Conservation (phyloP, 2,888 invertebrate species). For the Hypena proboscidalis region DNA sequence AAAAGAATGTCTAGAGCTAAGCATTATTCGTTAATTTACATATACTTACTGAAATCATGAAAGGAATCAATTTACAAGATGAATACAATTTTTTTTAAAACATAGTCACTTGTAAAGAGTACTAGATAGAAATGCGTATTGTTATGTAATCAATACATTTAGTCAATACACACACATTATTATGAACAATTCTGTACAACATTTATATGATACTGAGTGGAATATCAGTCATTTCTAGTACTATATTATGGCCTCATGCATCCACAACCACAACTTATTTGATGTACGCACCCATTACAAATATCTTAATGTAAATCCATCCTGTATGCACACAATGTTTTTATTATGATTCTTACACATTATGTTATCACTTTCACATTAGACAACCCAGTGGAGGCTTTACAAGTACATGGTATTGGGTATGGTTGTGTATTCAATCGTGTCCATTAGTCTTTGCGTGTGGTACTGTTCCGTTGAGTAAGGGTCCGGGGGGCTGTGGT, state of each 20-base stretch:
- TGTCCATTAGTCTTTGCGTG: slow-evolving; percentile 82
- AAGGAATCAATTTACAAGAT: slow-evolving; percentile 61
- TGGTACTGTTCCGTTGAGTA: slow-evolving; percentile 75
- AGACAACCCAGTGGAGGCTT: slow-evolving; percentile 67
- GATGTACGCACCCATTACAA: slow-evolving; percentile 57
- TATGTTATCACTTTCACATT: slow-evolving; percentile 73
- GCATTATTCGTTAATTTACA: slow-evolving; percentile 58
- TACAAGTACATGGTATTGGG: slow-evolving; percentile 53
- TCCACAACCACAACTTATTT: slow-evolving; percentile 70
- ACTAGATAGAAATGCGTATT: slow-evolving; percentile 44
- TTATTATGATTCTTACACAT: slow-evolving; percentile 67
- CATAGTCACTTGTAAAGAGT: slow-evolving; percentile 46
- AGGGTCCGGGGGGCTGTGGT: slow-evolving; percentile 55
- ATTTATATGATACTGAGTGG: slow-evolving; percentile 46
- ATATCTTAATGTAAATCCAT: slow-evolving; percentile 62
- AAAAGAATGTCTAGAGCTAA: slow-evolving; percentile 76
- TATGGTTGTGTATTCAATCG: slow-evolving; percentile 62
- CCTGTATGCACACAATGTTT: slow-evolving; percentile 63
- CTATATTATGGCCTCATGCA: slow-evolving; percentile 64
- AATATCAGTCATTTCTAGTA: slow-evolving; percentile 66
- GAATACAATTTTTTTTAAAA: slow-evolving; percentile 43
- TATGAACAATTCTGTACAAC: slow-evolving; percentile 55
- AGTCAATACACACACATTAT: slow-evolving; percentile 44
- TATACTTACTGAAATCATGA: slow-evolving; percentile 49
- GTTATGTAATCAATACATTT: slow-evolving; percentile 41